phyloP scores from a whole-genome alignment of 2,797 vertebrate genomes.

The Chaunax sp. region DNA sequence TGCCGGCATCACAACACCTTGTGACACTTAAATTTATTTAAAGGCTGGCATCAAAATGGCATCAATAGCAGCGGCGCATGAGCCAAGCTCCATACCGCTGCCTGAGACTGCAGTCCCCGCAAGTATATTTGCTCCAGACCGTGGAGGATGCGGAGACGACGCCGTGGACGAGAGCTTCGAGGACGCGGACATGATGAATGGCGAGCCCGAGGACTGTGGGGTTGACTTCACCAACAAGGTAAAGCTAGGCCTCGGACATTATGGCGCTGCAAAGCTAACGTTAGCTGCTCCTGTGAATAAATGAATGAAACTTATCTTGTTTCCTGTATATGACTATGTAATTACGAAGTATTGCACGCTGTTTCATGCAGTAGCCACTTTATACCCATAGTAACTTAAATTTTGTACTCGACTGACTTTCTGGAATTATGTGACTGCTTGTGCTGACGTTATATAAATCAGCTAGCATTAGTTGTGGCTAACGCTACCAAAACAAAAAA shows the following conservation, averaged over 20 bases:
- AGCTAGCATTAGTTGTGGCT: slow-evolving; percentile 28
- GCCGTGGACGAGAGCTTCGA: slow-evolving; percentile 77
- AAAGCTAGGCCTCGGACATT: slow-evolving; percentile 75
- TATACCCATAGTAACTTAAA: accelerated
- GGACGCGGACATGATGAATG: slow-evolving; percentile 83
- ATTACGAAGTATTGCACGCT: accelerated
- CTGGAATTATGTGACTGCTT: not conserved
- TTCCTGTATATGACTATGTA: not conserved
- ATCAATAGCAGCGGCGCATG: slow-evolving; percentile 80
- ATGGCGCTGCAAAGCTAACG: slow-evolving; percentile 34
- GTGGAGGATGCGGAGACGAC: slow-evolving; percentile 83
- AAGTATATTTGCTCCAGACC: slow-evolving; percentile 94
- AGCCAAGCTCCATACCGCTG: slow-evolving; percentile 75
- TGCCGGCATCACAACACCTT: slow-evolving; percentile 49
- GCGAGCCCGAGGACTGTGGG: slow-evolving; percentile 86
- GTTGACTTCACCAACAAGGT: slow-evolving; percentile 94
- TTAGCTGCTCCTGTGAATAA: slow-evolving; percentile 4
- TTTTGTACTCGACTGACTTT: not conserved
- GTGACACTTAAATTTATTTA: slow-evolving; percentile 10
- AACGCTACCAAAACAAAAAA: too few relatives aligned
- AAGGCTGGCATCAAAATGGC: slow-evolving; percentile 80
- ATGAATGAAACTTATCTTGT: slow-evolving; percentile 49
- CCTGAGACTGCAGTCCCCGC: slow-evolving; percentile 87
- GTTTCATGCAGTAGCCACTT: accelerated
- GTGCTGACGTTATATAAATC: slow-evolving; percentile 16